A percentile compares a stretch with the other conserved stretches of the same genome.
phyloP scores from a whole-genome alignment of 2,797 vertebrate genomes.

The Sebastes steindachneri region DNA sequence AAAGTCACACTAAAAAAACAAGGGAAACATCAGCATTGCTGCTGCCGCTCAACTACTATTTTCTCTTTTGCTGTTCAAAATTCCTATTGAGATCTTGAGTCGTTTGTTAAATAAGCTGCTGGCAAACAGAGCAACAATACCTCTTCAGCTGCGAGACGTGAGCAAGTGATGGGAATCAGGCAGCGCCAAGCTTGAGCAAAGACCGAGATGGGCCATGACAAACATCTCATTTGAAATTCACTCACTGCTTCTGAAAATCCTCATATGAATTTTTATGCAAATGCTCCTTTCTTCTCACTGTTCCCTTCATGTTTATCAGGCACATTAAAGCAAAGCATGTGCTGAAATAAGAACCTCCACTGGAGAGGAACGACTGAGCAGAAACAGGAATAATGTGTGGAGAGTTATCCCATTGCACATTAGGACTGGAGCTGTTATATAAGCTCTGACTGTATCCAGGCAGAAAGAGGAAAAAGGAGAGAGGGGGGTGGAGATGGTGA shows the following conservation, averaged over 20 bases:
- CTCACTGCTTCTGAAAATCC: conserved; percentile 13
- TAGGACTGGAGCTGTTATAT: conserved; percentile 48
- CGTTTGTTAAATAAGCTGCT: conserved; percentile 10
- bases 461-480: conserved; percentile 26
- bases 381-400: background rate
- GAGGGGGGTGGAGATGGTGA: background rate
- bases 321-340: conserved; percentile 46
- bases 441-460: conserved; percentile 55
- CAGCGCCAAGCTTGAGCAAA: conserved; percentile 14
- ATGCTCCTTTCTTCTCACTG: conserved; percentile 1
- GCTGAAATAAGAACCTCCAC: conserved; percentile 27
- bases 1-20: background rate
- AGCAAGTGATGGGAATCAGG: conserved; percentile 22
- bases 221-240: conserved; percentile 39
- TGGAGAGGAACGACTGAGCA: background rate
- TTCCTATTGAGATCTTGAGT: background rate
- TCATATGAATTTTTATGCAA: conserved; percentile 51
- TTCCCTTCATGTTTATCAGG: conserved; percentile 18
- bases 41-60: background rate
- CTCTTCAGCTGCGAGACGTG: conserved; percentile 27
- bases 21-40: background rate
- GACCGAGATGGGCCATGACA: conserved; percentile 14
- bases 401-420: conserved; percentile 25
- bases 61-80: background rate
- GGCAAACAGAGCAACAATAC: conserved; percentile 15